Base-by-base conservation (phyloP, 2,797 vertebrate genomes). In the Notoglanidium macrostoma region DNA sequence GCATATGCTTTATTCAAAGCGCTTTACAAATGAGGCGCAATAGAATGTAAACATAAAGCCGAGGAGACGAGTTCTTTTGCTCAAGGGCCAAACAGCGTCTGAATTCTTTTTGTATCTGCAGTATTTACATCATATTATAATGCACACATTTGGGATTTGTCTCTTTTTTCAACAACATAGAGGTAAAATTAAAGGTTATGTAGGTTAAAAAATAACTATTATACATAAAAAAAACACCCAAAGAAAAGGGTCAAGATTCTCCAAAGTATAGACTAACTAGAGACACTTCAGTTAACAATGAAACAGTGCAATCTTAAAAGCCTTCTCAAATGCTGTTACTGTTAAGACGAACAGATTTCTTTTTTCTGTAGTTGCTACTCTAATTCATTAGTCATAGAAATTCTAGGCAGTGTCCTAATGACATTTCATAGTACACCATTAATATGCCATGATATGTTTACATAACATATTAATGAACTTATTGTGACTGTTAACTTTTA, bases 231-330 rank as follows among this genome's bases (percentile, higher is more conserved):
- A 49, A 49, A 72, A 40, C 32, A 86, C 6, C 6, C 5, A 35
- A 51, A n/a, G 14, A 29, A 81, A 73, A 44, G 15, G 57, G 21
- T 57, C 57, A 84, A 77, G 67, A 84, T 70, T 63, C 82, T 70
- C 51, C 2, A 44, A 21, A 61, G 9, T 11, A 3, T 46, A n/a
- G 57, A n/a, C 0, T 46, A 44, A 46, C 35, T 81, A 63, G 11
- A 61, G 78, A 8, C 40, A 80, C 6, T 8, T 57, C 0, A 40
- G 32, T 23, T 79, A 40, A 59, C 10, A 79, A 2, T 59, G 10
- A 80, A 79, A 79, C 54, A 32, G n/a, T 19, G n/a, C 44, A 74
- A 51, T 9, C n/a, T 40, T 59, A 23, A 40, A 40, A 79, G 8
- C 77, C 19, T 79, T 79, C 21, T 57, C 14, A 77, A 26, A 74